A percentile compares a stretch with the other conserved stretches of the same genome.
Conservation (phyloP, 2,113 vertebrate genomes). For the Xenotilapia leptura region DNA sequence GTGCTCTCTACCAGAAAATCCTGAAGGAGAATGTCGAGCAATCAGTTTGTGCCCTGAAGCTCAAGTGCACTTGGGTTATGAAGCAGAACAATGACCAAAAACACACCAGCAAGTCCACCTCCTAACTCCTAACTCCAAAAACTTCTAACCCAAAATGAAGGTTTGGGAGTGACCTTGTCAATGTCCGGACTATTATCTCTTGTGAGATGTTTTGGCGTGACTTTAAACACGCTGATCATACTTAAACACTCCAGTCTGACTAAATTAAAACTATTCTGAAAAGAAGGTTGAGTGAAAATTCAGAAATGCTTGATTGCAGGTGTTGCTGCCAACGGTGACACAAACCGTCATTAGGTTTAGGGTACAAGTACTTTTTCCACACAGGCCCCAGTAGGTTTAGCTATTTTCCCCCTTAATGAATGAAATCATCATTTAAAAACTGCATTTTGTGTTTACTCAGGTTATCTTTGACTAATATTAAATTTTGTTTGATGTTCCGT, state of each 20-base stretch:
- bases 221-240: background rate
- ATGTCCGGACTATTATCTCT: background rate
- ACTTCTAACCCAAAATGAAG: background rate
- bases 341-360: background rate
- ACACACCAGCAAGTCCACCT: background rate
- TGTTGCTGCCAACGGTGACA: background rate
- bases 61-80: background rate
- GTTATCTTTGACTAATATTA: background rate
- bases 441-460: background rate
- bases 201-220: background rate
- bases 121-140: background rate
- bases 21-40: background rate
- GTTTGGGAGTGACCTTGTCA: background rate
- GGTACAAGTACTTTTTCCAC: background rate
- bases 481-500: accelerated
- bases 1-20: background rate
- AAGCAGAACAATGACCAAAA: background rate
- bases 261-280: background rate
- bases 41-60: background rate
- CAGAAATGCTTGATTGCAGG: background rate
- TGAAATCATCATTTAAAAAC: background rate
- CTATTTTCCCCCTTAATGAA: background rate
- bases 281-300: background rate
- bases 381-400: accelerated
- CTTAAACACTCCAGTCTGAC: background rate